Base-by-base conservation (phyloP, 2,113 vertebrate genomes). In the Prunella fulvescens region DNA sequence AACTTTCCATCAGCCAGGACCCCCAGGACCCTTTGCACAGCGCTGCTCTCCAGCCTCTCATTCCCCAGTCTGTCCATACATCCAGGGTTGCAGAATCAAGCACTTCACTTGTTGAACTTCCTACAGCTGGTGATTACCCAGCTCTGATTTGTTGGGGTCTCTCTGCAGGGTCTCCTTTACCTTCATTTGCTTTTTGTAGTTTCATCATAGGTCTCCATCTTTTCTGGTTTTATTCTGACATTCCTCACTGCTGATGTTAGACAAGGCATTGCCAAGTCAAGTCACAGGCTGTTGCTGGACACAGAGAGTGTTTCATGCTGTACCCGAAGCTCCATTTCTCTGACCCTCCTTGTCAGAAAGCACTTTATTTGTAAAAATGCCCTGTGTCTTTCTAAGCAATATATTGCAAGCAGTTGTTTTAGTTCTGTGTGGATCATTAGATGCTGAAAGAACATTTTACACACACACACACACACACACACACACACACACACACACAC, bases 211-310 rank as follows among this genome's bases (percentile, higher is more conserved):
- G n/a, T 61, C 31, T 53, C 70, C 8, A 26, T 39, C 53, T 85
- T 76, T 76, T 31, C n/a, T 11, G 0, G 11, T 69, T 81, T 89
- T 77, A 29, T 51, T 40, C 72, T 42, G 40, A 15, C 9, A 0
- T 10, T 67, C 19, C 44, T 33, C 0, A 0, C 19, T 47, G 64
- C 58, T 77, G 40, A 16, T 9, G n/a, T 35, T n/a, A 64, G n/a
- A 20, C 2, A 15, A 29, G 25, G 82, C 58, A 33, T 35, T 79
- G n/a, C 77, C 22, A 29, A 26, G 51, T 20, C 39, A 40, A 25
- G 42, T 26, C 26, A 40, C 29, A 53, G n/a, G 39, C 42, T 37
- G 0, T 70, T 1, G 3, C 60, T 54, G 69, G 35, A 73, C 25
- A 3, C 40, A 72, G 35, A 76, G 39, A 3, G 23, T 17, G 14